A percentile compares a stretch with the other conserved stretches of the same genome.
phyloP scores from a whole-genome alignment of 1,140 invertebrate species.

The Anastrepha ludens region DNA sequence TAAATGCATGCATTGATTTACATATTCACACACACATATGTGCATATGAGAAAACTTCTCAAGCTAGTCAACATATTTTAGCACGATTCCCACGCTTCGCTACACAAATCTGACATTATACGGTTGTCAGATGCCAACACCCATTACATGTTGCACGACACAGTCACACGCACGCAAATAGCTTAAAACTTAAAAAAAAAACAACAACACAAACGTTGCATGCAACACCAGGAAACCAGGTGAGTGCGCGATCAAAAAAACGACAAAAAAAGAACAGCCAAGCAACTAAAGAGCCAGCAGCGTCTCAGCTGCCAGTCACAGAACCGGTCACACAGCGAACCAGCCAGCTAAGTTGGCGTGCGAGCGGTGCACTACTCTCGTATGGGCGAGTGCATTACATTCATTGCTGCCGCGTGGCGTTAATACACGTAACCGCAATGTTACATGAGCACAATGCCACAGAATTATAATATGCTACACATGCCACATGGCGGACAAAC shows the following conservation, averaged over 20 bases:
- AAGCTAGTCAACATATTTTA: neutral
- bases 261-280: neutral
- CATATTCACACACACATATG: neutral
- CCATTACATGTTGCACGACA: constrained; percentile 33
- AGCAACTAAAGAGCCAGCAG: neutral
- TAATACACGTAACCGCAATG: constrained; percentile 29
- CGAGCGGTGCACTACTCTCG: neutral
- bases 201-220: neutral
- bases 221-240: constrained; percentile 33
- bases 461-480: constrained; percentile 20
- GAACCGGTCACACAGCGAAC: neutral
- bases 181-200: neutral
- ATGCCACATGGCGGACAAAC: neutral
- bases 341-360: neutral
- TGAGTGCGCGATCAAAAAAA: neutral
- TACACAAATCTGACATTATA: constrained; percentile 31
- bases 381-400: neutral
- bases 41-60: neutral
- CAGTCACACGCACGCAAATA: neutral
- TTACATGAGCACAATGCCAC: constrained; percentile 30
- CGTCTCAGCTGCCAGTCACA: neutral
- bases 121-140: constrained; percentile 47
- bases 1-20: too few species aligned
- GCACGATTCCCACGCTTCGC: constrained; percentile 37
- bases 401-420: neutral